Evolutionary conservation across 1,140 invertebrate genomes (phyloP), one percentile per base, ranked within the genome.

Genomic region (Diachasmimorpha longicaudata): DNA sequence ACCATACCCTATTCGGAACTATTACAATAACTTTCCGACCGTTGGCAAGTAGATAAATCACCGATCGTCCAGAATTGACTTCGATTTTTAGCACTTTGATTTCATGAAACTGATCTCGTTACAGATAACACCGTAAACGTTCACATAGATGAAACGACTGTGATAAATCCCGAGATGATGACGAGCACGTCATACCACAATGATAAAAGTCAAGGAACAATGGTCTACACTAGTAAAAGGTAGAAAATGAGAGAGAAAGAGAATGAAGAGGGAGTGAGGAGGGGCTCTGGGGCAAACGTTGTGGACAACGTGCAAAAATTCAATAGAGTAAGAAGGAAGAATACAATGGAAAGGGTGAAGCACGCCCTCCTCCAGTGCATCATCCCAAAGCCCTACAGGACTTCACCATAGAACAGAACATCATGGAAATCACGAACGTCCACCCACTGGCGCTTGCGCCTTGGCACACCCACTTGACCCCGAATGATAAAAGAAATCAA

Each of bases 181-280:
- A 87, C 84, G 82, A 81, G 83, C 73, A 73, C 73, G 72, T 31
- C 52, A 67, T 71, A 36, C 10, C 44, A 79, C 75, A 84, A 86
- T 83, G 82, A 82, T 86, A 85, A 87, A 86, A 87, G 81, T 86
- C 78, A 70, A 73, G 77, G 81, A 87, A 86, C 85, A 87, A 86
- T 86, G 85, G 86, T 79, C 80, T 80, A 79, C 79, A 83, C 81
- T 78, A 79, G 52, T 8, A 55, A 63, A 63, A 63, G 55, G n/a
- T 55, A 39, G 46, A 66, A 10, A 16, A 66, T 8, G 63, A 63
- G 66, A 46, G 67, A 48, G 72, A 73, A 23, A 36, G 31, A 72
- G 16, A 13, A 44, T 58, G 6, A 58, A 42, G 25, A 58, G 6
- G 70, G 70, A 66, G 80, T 80, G 74, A 80, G 44, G 82, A 83